Evolutionary conservation across 2,797 vertebrate species (phyloP).

Genomic region (Acanthornis magna): DNA sequence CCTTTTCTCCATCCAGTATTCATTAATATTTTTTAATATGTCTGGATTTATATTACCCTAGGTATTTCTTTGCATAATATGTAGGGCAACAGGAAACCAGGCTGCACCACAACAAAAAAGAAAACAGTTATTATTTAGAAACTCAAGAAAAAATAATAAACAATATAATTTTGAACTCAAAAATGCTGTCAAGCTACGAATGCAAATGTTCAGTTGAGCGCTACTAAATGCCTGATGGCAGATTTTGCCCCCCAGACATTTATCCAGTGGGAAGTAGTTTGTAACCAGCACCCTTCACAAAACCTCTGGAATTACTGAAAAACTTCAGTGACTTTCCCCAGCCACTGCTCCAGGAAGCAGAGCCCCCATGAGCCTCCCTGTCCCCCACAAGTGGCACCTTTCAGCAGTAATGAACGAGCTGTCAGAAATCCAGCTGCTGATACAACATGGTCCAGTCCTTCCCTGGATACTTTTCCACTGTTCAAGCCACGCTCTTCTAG

Average conservation of each 20-base stretch:
- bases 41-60: slow-evolving; percentile 9
- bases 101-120: not conserved
- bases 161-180: not conserved
- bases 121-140: not conserved
- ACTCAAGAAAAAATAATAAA: not conserved
- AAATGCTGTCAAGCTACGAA: not conserved
- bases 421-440: not conserved
- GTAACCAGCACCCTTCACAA: not conserved
- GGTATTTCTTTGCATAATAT: slow-evolving; percentile 21
- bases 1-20: not conserved
- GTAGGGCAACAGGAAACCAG: not conserved
- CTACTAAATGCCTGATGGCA: not conserved
- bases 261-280: not conserved
- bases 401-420: not conserved
- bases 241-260: not conserved
- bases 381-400: not conserved
- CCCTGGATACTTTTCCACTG: not conserved
- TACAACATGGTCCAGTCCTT: not conserved
- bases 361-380: not conserved
- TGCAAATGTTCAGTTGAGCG: not conserved
- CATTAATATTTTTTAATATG: not conserved
- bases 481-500: not conserved
- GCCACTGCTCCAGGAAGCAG: accelerated
- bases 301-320: not conserved
- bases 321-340: not conserved